A percentile compares a stretch with the other conserved stretches of the same genome.
phyloP scores from a whole-genome alignment of 2,113 vertebrate species.

The Asarcornis scutulata region DNA sequence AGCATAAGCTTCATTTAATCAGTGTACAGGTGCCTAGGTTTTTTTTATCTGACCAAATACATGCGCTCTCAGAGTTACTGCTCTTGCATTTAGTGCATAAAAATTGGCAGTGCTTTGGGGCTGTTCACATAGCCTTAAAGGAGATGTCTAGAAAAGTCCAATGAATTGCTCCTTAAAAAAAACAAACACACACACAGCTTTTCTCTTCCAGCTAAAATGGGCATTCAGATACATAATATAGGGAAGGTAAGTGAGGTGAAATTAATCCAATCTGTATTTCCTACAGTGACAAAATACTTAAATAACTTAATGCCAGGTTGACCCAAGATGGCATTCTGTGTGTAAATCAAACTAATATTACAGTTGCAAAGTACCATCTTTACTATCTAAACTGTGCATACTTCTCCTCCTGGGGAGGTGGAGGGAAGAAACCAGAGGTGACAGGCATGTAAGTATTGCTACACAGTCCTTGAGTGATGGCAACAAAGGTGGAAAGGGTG shows the following conservation, averaged over 20 bases:
- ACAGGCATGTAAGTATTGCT: neutral
- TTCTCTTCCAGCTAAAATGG: neutral
- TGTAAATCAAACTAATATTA: neutral
- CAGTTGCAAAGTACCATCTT: neutral
- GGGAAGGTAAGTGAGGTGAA: neutral
- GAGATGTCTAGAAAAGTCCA: neutral
- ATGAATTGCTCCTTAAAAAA: neutral
- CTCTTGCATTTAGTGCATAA: neutral
- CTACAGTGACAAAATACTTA: neutral
- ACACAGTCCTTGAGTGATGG: too few relatives aligned
- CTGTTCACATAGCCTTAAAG: neutral
- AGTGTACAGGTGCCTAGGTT: neutral
- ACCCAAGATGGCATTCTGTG: slow-evolving; percentile 47
- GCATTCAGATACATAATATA: neutral
- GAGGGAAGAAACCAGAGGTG: neutral
- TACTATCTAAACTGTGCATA: neutral
- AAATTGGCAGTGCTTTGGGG: neutral
- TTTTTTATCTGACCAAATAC: neutral
- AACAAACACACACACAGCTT: neutral
- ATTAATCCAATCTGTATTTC: neutral
- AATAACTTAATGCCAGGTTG: neutral
- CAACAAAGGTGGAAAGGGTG: rapidly evolving
- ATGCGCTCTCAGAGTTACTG: neutral
- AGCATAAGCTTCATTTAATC: neutral
- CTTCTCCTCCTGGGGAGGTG: neutral